phyloP scores from a whole-genome alignment of 2,888 invertebrate genomes.

The Netelia inedita region DNA sequence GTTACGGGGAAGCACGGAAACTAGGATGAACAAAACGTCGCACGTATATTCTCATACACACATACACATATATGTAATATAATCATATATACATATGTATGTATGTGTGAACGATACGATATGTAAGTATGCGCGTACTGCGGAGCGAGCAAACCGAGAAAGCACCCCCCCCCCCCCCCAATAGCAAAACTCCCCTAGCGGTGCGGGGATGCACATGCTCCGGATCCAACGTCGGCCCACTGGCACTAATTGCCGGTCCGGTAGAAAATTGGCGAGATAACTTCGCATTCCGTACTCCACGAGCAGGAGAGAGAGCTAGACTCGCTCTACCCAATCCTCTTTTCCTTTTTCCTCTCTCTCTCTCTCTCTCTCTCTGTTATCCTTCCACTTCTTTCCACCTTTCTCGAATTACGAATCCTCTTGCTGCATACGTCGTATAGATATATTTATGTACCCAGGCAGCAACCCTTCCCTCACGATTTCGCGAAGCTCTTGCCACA shows the following conservation, averaged over 20 bases:
- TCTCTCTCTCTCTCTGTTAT: conserved; percentile 12
- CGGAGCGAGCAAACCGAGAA: conserved; percentile 1
- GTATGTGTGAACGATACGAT: background rate
- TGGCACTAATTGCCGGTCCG: conserved; percentile 68
- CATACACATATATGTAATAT: background rate
- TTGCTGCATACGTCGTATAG: conserved; percentile 16
- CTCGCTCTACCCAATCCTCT: conserved; percentile 50
- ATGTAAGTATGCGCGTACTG: background rate
- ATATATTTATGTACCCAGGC: background rate
- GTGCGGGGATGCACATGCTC: conserved; percentile 47
- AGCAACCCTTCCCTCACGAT: conserved; percentile 40
- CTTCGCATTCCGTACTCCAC: conserved; percentile 54
- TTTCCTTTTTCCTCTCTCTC: conserved; percentile 33
- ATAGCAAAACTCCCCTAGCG: conserved; percentile 57
- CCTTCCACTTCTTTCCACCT: conserved; percentile 9
- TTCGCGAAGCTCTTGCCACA: conserved; percentile 4
- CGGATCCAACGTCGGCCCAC: conserved; percentile 63
- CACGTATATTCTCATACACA: conserved; percentile 25
- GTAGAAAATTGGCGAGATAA: conserved; percentile 61
- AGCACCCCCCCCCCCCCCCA: conserved; percentile 48
- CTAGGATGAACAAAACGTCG: conserved; percentile 36
- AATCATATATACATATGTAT: background rate
- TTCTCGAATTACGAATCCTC: conserved; percentile 40
- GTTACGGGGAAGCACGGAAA: conserved; percentile 20
- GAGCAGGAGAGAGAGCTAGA: conserved; percentile 15